Conservation (phyloP, 2,797 vertebrate genomes). For the Halcyon smyrnensis region DNA sequence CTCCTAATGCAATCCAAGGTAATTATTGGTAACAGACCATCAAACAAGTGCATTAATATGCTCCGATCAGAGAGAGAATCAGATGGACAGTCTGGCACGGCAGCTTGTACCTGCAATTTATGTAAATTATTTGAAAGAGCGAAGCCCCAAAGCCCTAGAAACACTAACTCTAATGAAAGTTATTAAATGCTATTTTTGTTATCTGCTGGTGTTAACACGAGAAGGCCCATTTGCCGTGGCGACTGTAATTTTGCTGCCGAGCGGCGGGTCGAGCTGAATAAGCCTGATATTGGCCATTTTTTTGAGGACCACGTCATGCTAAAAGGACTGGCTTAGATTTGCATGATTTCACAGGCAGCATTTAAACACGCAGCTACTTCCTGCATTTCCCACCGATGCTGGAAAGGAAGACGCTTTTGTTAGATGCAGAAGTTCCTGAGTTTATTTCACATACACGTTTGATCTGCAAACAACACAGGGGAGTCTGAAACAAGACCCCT, state of each 20-base stretch:
- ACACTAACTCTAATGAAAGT: constrained; percentile 72
- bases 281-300: not conserved
- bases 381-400: not conserved
- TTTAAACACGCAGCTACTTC: constrained; percentile 26
- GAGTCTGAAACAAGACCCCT: not conserved
- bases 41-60: constrained; percentile 66
- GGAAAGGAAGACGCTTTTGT: constrained; percentile 8
- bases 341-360: not conserved
- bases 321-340: not conserved
- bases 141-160: constrained; percentile 62
- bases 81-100: constrained; percentile 61
- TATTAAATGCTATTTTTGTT: constrained; percentile 70
- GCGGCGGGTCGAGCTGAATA: not conserved
- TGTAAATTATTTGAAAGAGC: constrained; percentile 55
- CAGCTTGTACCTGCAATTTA: constrained; percentile 72
- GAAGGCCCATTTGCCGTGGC: constrained; percentile 30
- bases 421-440: not conserved
- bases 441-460: not conserved
- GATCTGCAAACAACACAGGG: not conserved
- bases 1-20: constrained; percentile 73
- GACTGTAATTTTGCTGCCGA: constrained; percentile 39
- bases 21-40: constrained; percentile 73
- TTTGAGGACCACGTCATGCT: not conserved
- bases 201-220: constrained; percentile 48
- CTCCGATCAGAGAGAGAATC: constrained; percentile 62